A percentile compares a stretch with the other conserved stretches of the same genome.
Evolutionary conservation across 2,113 vertebrate species (phyloP).

Genomic region (Cyrtonyx montezumae): DNA sequence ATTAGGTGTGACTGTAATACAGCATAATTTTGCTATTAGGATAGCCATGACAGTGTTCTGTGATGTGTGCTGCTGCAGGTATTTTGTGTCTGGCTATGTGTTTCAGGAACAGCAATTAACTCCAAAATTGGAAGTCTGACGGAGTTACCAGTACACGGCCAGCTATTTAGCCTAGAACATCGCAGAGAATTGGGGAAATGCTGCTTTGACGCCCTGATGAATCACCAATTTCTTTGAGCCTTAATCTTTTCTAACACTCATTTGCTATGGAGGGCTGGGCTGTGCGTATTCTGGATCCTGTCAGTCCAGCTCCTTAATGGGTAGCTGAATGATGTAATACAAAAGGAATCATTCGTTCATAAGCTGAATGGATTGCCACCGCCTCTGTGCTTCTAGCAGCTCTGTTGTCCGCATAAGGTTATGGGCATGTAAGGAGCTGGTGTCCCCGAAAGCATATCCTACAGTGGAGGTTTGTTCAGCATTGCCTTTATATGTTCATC

Average conservation of each 20-base stretch:
- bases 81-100: slow-evolving; percentile 45
- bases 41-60: background rate
- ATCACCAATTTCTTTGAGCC: slow-evolving; percentile 62
- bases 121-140: slow-evolving; percentile 45
- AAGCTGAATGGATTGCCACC: slow-evolving; percentile 59
- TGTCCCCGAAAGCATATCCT: background rate
- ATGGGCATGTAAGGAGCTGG: slow-evolving; percentile 25
- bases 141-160: slow-evolving; percentile 11
- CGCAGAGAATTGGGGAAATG: slow-evolving; percentile 38
- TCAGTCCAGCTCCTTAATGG: slow-evolving; percentile 73
- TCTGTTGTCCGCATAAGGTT: slow-evolving; percentile 12
- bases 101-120: slow-evolving; percentile 54
- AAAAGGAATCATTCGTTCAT: slow-evolving; percentile 63
- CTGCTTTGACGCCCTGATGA: slow-evolving; percentile 59
- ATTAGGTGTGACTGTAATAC: slow-evolving; percentile 23
- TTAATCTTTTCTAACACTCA: slow-evolving; percentile 48
- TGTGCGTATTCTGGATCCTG: slow-evolving; percentile 58
- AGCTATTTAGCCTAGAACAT: slow-evolving; percentile 47
- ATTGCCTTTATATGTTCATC: background rate
- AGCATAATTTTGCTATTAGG: background rate
- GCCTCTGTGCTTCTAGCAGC: slow-evolving; percentile 48
- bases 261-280: slow-evolving; percentile 49
- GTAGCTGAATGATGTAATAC: slow-evolving; percentile 57
- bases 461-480: background rate
- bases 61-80: slow-evolving; percentile 60